Base-by-base conservation (phyloP, 2,113 vertebrate species). In the Chamaea fasciata region DNA sequence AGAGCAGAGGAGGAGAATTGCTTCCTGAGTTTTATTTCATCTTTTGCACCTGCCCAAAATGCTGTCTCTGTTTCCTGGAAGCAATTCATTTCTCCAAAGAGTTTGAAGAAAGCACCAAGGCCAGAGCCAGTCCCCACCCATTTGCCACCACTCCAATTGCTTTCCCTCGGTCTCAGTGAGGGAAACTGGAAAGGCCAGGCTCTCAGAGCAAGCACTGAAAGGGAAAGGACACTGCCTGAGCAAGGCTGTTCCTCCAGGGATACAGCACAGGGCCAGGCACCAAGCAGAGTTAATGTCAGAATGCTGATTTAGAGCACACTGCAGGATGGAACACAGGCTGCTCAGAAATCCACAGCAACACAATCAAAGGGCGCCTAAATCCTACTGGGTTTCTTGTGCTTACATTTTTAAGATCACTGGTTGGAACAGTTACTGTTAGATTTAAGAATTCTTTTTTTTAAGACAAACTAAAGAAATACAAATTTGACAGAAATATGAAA, bases 151-250 rank as follows among this genome's bases (percentile, higher is more conserved):
- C 46, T 28, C n/a, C 17, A 18, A 50, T 9, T 3, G 12, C 22
- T 79, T 37, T 28, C 47, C 23, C 28, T 13, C 2, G 0, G 13
- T 44, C 64, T 76, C 30, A 44, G 0, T 0, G 5, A 31, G 22
- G 28, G 65, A 57, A 74, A 37, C 18, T 15, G 39, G 27, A 75
- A 78, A 78, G 1, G 5, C 14, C 6, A 63, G 22, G 35, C 47
- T 44, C 28, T 20, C 37, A 69, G 37, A 65, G 35, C 2, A 0
- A 62, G 19, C 35, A 46, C 37, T 16, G 1, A 11, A 37, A 67
- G 13, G 14, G 24, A 71, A 75, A 68, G 20, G 18, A 39, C 42
- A 16, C 12, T 30, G 44, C 31, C 47, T 65, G 55, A 57, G 47
- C 9, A 30, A 42, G 42, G 12, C 31, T 3, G 4, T 2, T 77